Base-by-base conservation (phyloP, 2,113 vertebrate species). In the Seriola rivoliana region DNA sequence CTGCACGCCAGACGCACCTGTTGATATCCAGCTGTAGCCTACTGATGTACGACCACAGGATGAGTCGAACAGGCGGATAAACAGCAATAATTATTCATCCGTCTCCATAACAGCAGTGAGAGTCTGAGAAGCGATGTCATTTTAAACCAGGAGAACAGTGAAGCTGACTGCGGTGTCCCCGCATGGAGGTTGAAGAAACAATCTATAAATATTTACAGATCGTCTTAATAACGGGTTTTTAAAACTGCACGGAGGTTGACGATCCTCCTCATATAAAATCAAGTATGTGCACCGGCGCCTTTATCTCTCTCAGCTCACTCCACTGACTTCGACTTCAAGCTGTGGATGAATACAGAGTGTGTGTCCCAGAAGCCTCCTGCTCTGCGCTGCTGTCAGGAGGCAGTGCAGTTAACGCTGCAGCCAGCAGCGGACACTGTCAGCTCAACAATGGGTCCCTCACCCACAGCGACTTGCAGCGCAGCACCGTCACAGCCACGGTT, bases 361-460 rank as follows among this genome's bases (percentile, higher is more conserved):
- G 19, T 19, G 38, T 60, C 50, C 71, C 36, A 64, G 64, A 16
- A 74, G 57, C 70, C 69, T 64, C 66, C 17, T 9, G 44, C 52
- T 79, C 59, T 32, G 34, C 2, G 55, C 3, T 66, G 77, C 75
- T 63, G 72, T 48, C 40, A 23, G 42, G 72, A 84, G 64, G 7
- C 86, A 68, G 40, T 94, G 95, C 94, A 95, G 93, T 96, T 90
- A 92, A 78, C 69, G 60, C 85, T 93, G n/a, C 90, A 83, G 44
- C 95, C 96, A 94, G 94, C 91, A 95, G 96, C 80, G 93, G 95
- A 95, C 95, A 95, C 95, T 96, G 92, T 96, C 91, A 95, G 93
- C 91, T 84, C 89, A 94, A 89, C 91, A 95, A 95, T 95, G 83
- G 85, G 74, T 29, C 73, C 52, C 78, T 48, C 74, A 65, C 5